Percentiles rank a stretch among this genome's conserved stretches.
phyloP scores from a whole-genome alignment of 2,113 vertebrate genomes.

The Promerops cafer region DNA sequence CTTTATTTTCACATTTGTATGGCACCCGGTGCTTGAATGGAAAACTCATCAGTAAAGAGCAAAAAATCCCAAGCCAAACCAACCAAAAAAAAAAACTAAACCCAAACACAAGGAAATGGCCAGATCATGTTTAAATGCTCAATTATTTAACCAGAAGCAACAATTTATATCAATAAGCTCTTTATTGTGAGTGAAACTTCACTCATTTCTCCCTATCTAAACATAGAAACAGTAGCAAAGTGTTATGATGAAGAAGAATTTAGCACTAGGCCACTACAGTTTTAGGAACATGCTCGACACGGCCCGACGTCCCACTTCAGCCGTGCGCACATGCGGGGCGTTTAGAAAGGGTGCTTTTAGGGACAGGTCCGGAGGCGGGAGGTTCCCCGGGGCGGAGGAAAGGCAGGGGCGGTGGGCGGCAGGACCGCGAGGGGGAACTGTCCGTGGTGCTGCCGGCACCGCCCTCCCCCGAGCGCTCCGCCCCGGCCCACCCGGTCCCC shows the following conservation, averaged over 20 bases:
- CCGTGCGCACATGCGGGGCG: rapidly evolving
- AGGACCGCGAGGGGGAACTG: neutral
- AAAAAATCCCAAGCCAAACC: neutral
- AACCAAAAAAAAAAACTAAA: neutral
- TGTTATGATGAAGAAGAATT: neutral
- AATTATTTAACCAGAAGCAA: neutral
- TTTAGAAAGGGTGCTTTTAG: rapidly evolving
- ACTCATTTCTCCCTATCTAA: neutral
- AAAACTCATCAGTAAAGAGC: neutral
- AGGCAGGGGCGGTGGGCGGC: neutral
- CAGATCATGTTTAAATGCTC: neutral
- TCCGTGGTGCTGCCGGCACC: conserved; percentile 64
- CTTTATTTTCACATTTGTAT: neutral
- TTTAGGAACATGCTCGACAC: neutral
- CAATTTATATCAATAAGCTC: neutral
- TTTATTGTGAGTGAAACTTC: neutral
- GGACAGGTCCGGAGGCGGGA: no score
- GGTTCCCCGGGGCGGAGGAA: rapidly evolving
- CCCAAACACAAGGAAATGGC: neutral
- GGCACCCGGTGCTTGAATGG: neutral
- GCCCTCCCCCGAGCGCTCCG: no score
- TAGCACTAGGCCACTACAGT: neutral
- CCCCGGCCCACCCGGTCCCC: neutral
- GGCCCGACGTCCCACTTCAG: no score
- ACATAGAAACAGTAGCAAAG: neutral